phyloP scores from a whole-genome alignment of 2,797 vertebrate species.

The Enteromius fasciolatus region DNA sequence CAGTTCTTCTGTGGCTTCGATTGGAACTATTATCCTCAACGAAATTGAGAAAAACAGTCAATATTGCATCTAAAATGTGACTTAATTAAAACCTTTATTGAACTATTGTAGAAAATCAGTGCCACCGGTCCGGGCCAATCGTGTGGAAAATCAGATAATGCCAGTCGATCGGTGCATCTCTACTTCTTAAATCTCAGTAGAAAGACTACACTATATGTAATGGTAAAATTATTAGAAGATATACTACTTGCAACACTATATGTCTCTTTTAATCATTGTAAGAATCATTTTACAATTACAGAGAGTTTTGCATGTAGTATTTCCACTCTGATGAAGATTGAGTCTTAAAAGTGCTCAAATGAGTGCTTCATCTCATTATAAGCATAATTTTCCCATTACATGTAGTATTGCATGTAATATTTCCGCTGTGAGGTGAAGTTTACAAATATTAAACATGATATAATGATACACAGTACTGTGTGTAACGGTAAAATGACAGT shows the following conservation, averaged over 20 bases:
- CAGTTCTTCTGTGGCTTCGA: too few relatives aligned
- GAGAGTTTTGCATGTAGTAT: not conserved
- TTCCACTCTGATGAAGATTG: not conserved
- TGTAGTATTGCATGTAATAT: not conserved
- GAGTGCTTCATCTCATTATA: not conserved
- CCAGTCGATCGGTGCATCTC: too few relatives aligned
- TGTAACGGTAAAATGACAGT: too few relatives aligned
- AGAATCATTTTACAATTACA: not conserved
- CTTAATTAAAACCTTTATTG: too few relatives aligned
- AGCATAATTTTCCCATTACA: not conserved
- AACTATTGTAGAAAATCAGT: too few relatives aligned
- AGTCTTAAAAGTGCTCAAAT: not conserved
- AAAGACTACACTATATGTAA: not conserved
- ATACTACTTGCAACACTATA: not conserved
- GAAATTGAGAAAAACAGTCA: too few relatives aligned
- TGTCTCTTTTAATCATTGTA: not conserved
- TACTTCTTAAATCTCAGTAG: not conserved
- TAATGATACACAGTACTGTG: too few relatives aligned
- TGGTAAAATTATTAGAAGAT: not conserved
- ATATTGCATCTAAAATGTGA: too few relatives aligned
- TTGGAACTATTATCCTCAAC: too few relatives aligned
- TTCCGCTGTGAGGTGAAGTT: not conserved
- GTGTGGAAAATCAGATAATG: too few relatives aligned
- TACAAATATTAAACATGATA: not conserved
- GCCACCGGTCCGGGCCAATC: too few relatives aligned